Evolutionary conservation across 2,888 invertebrate species (phyloP).

Genomic region (Cephus spinipes): DNA sequence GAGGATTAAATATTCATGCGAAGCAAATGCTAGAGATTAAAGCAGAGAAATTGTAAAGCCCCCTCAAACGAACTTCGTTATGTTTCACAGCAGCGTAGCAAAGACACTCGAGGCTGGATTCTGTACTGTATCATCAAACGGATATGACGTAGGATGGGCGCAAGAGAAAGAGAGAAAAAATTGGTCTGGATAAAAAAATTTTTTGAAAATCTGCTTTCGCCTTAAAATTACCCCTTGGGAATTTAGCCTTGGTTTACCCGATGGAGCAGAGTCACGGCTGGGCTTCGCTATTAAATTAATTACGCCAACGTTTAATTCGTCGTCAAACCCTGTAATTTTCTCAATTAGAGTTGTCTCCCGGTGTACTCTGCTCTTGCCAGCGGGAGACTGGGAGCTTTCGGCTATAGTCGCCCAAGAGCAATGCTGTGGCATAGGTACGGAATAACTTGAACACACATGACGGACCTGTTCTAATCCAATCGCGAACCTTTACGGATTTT

Average conservation of each 20-base stretch:
- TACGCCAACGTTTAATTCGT: neutral
- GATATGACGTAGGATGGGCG: neutral
- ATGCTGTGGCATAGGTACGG: neutral
- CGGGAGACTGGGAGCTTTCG: neutral
- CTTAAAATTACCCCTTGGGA: neutral
- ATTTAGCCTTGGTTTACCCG: neutral
- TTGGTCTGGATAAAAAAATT: neutral
- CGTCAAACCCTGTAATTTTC: neutral
- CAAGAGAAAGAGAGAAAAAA: neutral
- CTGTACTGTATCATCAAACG: neutral
- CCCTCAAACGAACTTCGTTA: neutral
- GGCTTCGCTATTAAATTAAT: neutral
- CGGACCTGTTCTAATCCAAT: neutral
- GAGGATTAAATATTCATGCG: conserved; percentile 4
- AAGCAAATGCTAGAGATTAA: neutral
- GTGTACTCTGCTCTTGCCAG: neutral
- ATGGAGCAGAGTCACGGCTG: neutral
- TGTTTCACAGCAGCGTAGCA: neutral
- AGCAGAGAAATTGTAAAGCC: neutral
- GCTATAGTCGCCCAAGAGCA: neutral
- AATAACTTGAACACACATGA: neutral
- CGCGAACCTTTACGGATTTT: neutral
- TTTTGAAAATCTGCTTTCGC: neutral
- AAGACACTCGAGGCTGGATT: neutral
- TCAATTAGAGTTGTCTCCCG: conserved; percentile 1